Base-by-base conservation (phyloP, 37 sponge, comb jelly and placozoan species). In the Diacarnus erythraeanus region DNA sequence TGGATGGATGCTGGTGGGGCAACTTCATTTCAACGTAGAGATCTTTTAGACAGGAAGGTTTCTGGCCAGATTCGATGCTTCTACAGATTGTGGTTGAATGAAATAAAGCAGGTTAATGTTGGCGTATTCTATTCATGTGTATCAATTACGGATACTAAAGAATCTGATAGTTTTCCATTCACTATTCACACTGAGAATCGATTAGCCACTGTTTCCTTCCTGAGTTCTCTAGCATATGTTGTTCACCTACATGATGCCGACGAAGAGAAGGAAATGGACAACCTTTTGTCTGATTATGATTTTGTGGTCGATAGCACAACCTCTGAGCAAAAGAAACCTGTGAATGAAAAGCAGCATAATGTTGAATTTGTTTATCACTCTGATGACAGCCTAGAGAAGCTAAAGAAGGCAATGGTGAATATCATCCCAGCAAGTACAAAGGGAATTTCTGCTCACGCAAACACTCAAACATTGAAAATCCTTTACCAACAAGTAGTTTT, bases 1-100 rank as follows among this genome's bases (percentile, higher is more conserved):
- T 88, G 89, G 89, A 22, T 83, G 56, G 83, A 78, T 25, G 79
- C 35, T 26, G 80, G 83, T n/a, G 89, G 89, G 1, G 59, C 56
- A 1, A 73, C 69, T 36, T 83, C 89, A 0, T 83, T 82, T 56
- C 57, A 65, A 26, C 73, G 75, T 1, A 72, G 69, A 60, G 82
- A 68, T 9, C 77, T 80, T 23, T 57, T 74, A 30, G 72, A 58
- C 40, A 47, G 54, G 51, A 31, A 73, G 26, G 40, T 77, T 43
- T 31, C 39, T 21, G 26, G 37, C 17, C 42, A 71, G 12, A 29
- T 39, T 0, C 64, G 73, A 9, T 82, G 89, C 69, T 88, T 88
- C 59, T 74, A 78, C n/a, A 79, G 83, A 3, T 29, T 88, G 35
- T 79, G 83, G 79, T 51, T 88, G 18, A 77, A 29, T 2, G 83